phyloP scores from a whole-genome alignment of 1,140 invertebrate species.

The Drosophila rufa region DNA sequence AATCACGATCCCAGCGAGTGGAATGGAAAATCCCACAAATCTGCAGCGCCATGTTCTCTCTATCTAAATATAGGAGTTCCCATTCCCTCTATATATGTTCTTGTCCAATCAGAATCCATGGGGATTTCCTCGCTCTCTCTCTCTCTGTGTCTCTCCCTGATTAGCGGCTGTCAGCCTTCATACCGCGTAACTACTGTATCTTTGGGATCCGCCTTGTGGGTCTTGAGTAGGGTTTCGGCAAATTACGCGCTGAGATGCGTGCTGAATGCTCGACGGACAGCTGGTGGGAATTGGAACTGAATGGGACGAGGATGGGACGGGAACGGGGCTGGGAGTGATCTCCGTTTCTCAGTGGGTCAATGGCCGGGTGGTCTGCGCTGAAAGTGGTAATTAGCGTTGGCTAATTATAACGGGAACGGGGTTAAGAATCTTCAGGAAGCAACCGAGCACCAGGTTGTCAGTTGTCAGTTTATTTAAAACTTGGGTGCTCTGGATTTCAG shows the following conservation, averaged over 20 bases:
- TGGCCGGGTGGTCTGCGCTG: constrained; percentile 34
- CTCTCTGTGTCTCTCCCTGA: constrained; percentile 28
- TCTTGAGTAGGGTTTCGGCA: constrained; percentile 67
- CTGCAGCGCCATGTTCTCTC: constrained; percentile 45
- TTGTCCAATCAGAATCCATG: constrained; percentile 27
- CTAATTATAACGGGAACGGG: constrained; percentile 37
- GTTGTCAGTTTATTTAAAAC: not conserved
- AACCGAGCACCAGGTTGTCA: not conserved
- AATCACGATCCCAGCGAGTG: constrained; percentile 28
- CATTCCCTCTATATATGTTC: not conserved
- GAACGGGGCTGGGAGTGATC: constrained; percentile 3
- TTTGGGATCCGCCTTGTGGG: constrained; percentile 11
- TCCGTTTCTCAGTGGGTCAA: constrained; percentile 57
- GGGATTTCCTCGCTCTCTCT: not conserved
- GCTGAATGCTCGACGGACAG: constrained; percentile 30
- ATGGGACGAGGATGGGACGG: not conserved
- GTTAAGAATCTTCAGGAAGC: constrained; percentile 7
- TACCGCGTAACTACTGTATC: constrained; percentile 49
- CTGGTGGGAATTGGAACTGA: constrained; percentile 61
- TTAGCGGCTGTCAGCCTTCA: constrained; percentile 69
- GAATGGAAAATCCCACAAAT: constrained; percentile 59
- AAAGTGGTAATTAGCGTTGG: constrained; percentile 39
- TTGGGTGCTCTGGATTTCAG: too few relatives aligned
- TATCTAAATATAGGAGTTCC: constrained; percentile 29
- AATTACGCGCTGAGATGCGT: constrained; percentile 58